Evolutionary conservation across 2,797 vertebrate species (phyloP).

Genomic region (Tauraco hartlaubi): DNA sequence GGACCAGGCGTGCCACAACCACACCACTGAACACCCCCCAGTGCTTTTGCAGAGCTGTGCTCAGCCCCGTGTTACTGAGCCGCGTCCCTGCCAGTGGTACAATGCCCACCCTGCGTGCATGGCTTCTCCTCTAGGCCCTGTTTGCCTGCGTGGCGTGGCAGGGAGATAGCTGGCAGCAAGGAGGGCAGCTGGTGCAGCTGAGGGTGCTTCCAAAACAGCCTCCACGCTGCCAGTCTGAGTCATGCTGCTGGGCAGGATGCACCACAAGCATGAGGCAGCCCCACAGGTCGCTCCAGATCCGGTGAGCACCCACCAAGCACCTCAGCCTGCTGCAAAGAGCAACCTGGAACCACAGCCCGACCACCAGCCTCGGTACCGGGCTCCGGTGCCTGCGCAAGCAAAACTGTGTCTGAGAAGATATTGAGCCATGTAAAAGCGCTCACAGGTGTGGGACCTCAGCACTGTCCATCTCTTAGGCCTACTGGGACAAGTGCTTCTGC

Average conservation of each 20-base stretch:
- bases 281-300: background rate
- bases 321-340: accelerated
- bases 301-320: accelerated
- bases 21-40: accelerated
- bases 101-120: accelerated
- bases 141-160: accelerated
- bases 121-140: background rate
- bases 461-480: background rate
- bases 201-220: background rate
- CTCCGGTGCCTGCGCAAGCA: accelerated
- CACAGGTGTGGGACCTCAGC: background rate
- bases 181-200: accelerated
- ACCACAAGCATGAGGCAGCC: background rate
- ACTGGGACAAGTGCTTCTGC: background rate
- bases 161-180: background rate
- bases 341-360: accelerated
- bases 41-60: background rate
- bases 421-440: accelerated
- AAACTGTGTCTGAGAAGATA: accelerated
- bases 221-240: background rate
- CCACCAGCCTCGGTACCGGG: accelerated
- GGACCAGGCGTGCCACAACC: accelerated
- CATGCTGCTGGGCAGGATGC: background rate
- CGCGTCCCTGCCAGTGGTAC: accelerated
- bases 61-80: accelerated